phyloP scores from a whole-genome alignment of 2,797 vertebrate genomes.

The Gallinago nigripennis region DNA sequence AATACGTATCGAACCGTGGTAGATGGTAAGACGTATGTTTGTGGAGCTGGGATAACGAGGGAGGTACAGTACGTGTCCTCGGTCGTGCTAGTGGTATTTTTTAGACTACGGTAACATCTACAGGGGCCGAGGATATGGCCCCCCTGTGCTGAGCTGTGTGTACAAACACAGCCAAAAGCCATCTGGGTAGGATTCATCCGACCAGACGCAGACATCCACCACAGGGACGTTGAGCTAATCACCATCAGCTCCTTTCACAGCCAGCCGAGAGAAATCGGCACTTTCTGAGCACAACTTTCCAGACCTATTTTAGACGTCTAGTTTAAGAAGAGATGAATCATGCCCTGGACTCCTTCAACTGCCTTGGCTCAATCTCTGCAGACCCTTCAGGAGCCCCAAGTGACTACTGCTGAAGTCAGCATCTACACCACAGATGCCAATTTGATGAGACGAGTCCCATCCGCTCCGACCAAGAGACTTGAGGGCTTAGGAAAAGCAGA shows the following conservation, averaged over 20 bases:
- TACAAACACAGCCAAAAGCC: conserved; percentile 51
- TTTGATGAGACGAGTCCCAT: conserved; percentile 1
- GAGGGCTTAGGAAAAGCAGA: neutral
- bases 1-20: neutral
- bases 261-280: neutral
- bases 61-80: neutral
- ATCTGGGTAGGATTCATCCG: conserved; percentile 22
- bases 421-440: neutral
- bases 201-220: conserved; percentile 20
- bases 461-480: neutral
- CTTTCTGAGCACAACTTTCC: conserved; percentile 37
- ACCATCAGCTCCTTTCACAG: conserved; percentile 43
- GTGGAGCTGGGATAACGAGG: neutral
- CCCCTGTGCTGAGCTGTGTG: conserved; percentile 7
- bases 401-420: conserved; percentile 39
- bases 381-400: neutral
- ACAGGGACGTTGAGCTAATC: conserved; percentile 23
- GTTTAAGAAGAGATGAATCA: conserved; percentile 52
- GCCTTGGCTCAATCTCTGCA: neutral
- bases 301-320: conserved; percentile 40
- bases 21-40: neutral
- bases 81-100: neutral
- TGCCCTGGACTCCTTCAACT: neutral
- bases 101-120: neutral
- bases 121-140: neutral